Base-by-base conservation (phyloP, 2,113 vertebrate genomes). In the Fukomys damarensis region DNA sequence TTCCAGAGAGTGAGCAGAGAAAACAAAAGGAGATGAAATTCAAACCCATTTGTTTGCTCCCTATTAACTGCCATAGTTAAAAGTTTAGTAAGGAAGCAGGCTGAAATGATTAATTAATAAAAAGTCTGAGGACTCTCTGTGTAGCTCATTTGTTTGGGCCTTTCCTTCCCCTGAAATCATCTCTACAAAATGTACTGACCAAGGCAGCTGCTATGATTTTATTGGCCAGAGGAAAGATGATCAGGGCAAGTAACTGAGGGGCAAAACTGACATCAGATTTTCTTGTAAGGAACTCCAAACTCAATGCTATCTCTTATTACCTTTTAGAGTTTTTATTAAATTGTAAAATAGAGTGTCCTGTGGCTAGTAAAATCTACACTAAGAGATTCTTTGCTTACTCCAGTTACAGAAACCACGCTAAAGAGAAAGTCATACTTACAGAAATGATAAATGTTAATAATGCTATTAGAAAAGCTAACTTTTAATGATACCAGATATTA, bases 401-500 rank as follows among this genome's bases (percentile, higher is more conserved):
- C 1, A 14, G 35, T 93, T 90, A 81, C 2, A 91, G 80, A 95
- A 93, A 68, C 28, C 17, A 63, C 22, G 72, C 54, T 46, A 72
- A 49, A 49, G 56, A 93, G 61, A 94, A 87, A 96, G 24, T 58
- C 58, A 80, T 92, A 92, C 74, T 98, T 95, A 87, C 8, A 86
- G 93, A 94, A 94, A 95, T 95, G 97, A 88, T 92, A 97, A 94
- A 89, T 93, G 86, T 95, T 96, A 95, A 97, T 96, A 96, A 97
- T 46, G 35, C 61, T 87, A 91, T 93, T 87, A 95, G 63, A 74
- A 92, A 93, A 95, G 38, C 87, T 80, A 70, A 93, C 46, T 96
- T 93, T 89, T 70, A 92, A 76, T 87, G 81, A 66, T 76, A 97
- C 70, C 95, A 96, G 92, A 94, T 61, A 77, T 54, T 95, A 92